Evolutionary conservation across 2,797 vertebrate species (phyloP), one percentile per base, ranked within the genome.

Genomic region (Amazonetta brasiliensis): DNA sequence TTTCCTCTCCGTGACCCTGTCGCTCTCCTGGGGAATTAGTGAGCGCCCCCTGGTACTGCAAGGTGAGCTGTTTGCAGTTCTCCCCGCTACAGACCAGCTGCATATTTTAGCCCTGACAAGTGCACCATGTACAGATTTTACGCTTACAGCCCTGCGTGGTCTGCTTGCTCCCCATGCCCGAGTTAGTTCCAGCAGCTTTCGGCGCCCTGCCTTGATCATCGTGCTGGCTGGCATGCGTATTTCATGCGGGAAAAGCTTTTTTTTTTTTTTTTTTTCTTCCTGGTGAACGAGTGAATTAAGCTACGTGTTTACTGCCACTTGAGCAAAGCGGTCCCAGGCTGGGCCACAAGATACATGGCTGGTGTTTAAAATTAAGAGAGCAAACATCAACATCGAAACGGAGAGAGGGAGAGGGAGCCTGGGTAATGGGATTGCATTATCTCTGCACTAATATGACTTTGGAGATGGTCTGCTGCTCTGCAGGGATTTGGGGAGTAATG

Each of bases 381-480:
- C 50, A 84, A 91, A 48, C 73, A 84, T 67, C 56, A 44, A 35
- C 71, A 39, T 7, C 67, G 69, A 75, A 88, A 72, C 75, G 63
- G 22, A 43, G 87, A 66, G 37, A 25, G 22, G 41, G 58, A 73
- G 62, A 55, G 33, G 79, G 64, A 69, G 37, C 6, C 22, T 28
- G 54, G 54, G 75, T 94, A 93, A 94, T 81, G 31, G 43, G 59
- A 78, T 88, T 92, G 62, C 21, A 50, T 87, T 91, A 31, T 54
- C 77, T 94, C 73, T 83, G 85, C 0, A 3, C 68, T 92, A 87
- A 95, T 93, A 73, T 64, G 94, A 84, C 87, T 87, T 90, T 95
- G 86, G 84, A 91, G 82, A 88, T 92, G 95, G 82, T 89, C 82
- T 90, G 71, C 69, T 46, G 39, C 87, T 96, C 83, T 66, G 30